A percentile compares a stretch with the other conserved stretches of the same genome.
Conservation (phyloP, 1,140 invertebrate genomes). For the Eubasilissa regina region DNA sequence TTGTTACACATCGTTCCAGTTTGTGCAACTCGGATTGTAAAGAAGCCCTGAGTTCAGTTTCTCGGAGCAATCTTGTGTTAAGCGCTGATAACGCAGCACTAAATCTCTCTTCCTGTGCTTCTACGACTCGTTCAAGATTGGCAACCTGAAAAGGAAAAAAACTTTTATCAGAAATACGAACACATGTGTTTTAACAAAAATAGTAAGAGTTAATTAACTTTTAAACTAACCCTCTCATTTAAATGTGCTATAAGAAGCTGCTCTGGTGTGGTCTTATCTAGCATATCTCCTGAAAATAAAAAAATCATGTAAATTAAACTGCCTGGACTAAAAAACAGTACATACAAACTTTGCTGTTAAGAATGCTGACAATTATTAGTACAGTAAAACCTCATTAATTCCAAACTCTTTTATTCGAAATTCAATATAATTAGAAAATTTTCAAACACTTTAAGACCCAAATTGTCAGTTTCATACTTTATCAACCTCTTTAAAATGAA, state of each 20-base stretch:
- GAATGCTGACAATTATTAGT: no score
- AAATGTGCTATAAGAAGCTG: constrained; percentile 58
- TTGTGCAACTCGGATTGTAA: constrained; percentile 76
- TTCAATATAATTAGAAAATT: no score
- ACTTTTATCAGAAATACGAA: constrained; percentile 22
- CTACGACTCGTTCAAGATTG: constrained; percentile 74
- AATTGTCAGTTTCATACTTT: no score
- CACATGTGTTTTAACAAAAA: no score
- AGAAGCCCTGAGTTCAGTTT: constrained; percentile 74
- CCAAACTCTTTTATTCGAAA: no score
- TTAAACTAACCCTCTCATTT: constrained; percentile 56
- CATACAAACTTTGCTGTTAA: no score
- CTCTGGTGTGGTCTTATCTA: constrained; percentile 51
- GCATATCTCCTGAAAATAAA: constrained; percentile 46
- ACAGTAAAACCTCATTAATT: no score
- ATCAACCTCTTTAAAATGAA: no score
- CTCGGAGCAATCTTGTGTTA: constrained; percentile 70
- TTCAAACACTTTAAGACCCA: no score
- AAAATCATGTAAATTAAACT: background rate
- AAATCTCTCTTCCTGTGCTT: constrained; percentile 74
- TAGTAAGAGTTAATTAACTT: constrained; percentile 12
- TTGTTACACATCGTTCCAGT: constrained; percentile 75
- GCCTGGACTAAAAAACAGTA: no score
- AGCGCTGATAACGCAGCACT: constrained; percentile 74
- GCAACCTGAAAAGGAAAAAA: constrained; percentile 66